Conservation (phyloP, 2,113 vertebrate species). For the Microcebus murinus region DNA sequence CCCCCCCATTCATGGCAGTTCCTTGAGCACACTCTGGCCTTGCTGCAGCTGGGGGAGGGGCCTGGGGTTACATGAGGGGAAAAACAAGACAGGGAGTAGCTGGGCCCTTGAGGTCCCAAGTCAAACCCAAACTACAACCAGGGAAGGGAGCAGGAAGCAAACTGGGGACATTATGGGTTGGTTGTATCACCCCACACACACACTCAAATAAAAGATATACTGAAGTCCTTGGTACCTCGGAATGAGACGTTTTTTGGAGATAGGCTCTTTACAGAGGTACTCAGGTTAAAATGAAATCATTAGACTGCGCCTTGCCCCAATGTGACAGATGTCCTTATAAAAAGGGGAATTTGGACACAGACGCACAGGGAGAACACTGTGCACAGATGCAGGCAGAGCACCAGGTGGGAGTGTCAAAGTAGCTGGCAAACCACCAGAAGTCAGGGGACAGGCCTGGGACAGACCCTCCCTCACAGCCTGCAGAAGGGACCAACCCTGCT, state of each 20-base stretch:
- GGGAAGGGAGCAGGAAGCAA: neutral
- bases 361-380: neutral
- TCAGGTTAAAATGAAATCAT: neutral
- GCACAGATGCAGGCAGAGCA: neutral
- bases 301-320: neutral
- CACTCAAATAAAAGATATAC: neutral
- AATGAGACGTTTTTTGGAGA: conserved; percentile 15
- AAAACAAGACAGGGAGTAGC: neutral
- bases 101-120: neutral
- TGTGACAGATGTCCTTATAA: neutral
- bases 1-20: neutral
- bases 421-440: too few relatives aligned
- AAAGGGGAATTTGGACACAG: neutral
- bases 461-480: neutral
- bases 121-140: neutral
- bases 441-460: too few relatives aligned
- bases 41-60: neutral
- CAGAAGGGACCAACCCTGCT: neutral
- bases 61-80: conserved; percentile 3
- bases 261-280: neutral
- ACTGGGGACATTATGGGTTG: neutral
- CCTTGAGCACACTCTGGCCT: neutral
- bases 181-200: neutral
- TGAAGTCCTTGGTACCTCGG: neutral
- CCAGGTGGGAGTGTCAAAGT: neutral